phyloP scores from a whole-genome alignment of 2,797 vertebrate species.

The Enteromius argenteus region DNA sequence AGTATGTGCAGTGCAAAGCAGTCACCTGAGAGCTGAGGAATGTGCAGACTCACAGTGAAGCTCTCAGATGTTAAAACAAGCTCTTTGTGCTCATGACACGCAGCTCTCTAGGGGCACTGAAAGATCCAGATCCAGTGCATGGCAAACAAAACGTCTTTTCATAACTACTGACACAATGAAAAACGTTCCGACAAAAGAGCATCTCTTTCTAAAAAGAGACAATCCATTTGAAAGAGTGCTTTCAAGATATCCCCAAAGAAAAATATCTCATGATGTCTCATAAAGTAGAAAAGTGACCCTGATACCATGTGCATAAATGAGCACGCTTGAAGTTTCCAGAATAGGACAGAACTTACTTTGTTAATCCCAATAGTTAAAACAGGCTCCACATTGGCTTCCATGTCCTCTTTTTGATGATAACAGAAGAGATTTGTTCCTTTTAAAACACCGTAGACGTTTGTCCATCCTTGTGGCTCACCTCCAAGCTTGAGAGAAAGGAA shows the following conservation, averaged over 20 bases:
- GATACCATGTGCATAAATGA: not conserved
- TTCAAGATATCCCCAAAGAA: not conserved
- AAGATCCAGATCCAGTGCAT: not conserved
- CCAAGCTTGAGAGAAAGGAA: conserved; percentile 71
- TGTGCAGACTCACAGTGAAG: conserved; percentile 42
- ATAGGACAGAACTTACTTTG: conserved; percentile 80
- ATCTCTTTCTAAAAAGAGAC: not conserved
- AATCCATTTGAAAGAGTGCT: not conserved
- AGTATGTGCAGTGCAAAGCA: not conserved
- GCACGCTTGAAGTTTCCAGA: not conserved
- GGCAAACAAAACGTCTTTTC: conserved; percentile 37
- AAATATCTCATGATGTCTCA: conserved; percentile 12
- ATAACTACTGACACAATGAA: conserved; percentile 1
- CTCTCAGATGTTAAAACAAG: conserved; percentile 37
- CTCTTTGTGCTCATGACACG: not conserved
- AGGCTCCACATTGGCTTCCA: conserved; percentile 81
- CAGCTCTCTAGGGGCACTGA: not conserved
- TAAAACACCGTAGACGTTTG: conserved; percentile 83
- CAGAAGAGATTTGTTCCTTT: conserved; percentile 90
- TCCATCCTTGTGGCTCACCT: conserved; percentile 82
- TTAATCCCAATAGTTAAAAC: conserved; percentile 89
- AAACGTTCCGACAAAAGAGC: not conserved
- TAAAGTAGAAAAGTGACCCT: not conserved
- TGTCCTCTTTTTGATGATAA: conserved; percentile 82
- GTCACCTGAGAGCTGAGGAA: conserved; percentile 49